These are phyloP conservation scores for Diadromus collaris DNA, from an alignment of 2,888 invertebrate species.

Conservation along the genomic window DNA sequence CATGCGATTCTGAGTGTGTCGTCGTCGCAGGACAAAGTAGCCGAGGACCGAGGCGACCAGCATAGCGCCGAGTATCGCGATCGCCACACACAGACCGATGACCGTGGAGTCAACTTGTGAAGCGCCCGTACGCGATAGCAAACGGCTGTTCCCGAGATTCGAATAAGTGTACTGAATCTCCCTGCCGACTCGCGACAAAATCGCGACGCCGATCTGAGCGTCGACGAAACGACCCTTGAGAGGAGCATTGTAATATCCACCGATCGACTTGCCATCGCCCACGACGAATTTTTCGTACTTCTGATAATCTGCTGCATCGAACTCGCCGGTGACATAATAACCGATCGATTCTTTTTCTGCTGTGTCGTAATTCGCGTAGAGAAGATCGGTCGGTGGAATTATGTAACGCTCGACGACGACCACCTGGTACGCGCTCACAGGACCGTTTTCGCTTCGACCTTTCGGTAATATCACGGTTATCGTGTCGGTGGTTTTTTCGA, in stretches of 20 bases:
- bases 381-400: conserved; percentile 84
- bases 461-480: conserved; percentile 86
- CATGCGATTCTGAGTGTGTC: conserved; percentile 79
- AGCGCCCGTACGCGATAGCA: not conserved
- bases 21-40: conserved; percentile 83
- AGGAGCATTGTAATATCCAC: conserved; percentile 89
- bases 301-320: conserved; percentile 83
- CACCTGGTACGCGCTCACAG: conserved; percentile 88
- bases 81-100: conserved; percentile 84
- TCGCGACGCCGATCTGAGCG: conserved; percentile 72
- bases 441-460: conserved; percentile 89
- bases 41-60: conserved; percentile 84
- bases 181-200: conserved; percentile 81
- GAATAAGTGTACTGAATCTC: conserved; percentile 74
- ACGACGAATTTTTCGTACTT: conserved; percentile 85
- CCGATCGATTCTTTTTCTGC: conserved; percentile 86
- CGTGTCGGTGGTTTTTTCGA: conserved; percentile 83
- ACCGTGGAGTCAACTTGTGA: conserved; percentile 68
- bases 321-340: conserved; percentile 92
- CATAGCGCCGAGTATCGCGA: conserved; percentile 86
- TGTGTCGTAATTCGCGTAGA: conserved; percentile 82
- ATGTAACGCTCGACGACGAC: conserved; percentile 86
- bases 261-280: conserved; percentile 88
- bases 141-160: conserved; percentile 67
- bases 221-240: conserved; percentile 79